These are phyloP conservation scores for Cordilura impudica DNA, from an alignment of 2,888 invertebrate genomes.

Conservation along the genomic window DNA sequence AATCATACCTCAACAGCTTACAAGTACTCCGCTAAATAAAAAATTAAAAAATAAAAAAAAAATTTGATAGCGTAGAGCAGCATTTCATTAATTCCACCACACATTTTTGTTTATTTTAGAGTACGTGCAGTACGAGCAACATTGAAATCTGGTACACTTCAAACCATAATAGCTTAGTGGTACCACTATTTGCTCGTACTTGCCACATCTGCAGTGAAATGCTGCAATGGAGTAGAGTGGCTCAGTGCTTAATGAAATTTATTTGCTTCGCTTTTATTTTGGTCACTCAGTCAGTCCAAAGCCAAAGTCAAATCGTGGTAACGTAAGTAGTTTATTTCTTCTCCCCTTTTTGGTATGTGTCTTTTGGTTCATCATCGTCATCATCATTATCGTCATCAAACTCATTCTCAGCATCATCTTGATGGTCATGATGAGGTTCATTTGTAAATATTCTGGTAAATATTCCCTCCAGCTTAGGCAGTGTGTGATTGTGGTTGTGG, in stretches of 20 bases:
- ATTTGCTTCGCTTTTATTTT: constrained; percentile 35
- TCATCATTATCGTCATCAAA: not conserved
- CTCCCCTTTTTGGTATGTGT: not conserved
- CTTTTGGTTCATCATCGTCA: not conserved
- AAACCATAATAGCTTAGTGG: constrained; percentile 9
- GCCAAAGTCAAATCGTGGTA: constrained; percentile 6
- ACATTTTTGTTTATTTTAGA: constrained; percentile 17
- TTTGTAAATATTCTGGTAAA: constrained; percentile 16
- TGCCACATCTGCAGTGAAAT: constrained; percentile 25
- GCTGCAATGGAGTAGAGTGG: constrained; percentile 27
- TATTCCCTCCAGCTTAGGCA: not conserved
- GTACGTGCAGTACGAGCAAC: constrained; percentile 41
- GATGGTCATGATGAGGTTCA: constrained; percentile 29
- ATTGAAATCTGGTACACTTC: constrained; percentile 52
- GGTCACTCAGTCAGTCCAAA: constrained; percentile 9
- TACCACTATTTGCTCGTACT: not conserved
- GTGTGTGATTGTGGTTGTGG: constrained; percentile 37
- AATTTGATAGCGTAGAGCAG: not conserved
- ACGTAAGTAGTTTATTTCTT: not conserved
- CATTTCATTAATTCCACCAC: constrained; percentile 48
- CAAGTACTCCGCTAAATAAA: not conserved
- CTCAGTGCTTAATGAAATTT: constrained; percentile 30
- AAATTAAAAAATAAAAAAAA: not conserved
- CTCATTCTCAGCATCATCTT: too few relatives aligned
- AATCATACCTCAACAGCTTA: constrained; percentile 25